Base-by-base conservation (phyloP, 2,888 invertebrate species). In the Ophonus ardosiacus region DNA sequence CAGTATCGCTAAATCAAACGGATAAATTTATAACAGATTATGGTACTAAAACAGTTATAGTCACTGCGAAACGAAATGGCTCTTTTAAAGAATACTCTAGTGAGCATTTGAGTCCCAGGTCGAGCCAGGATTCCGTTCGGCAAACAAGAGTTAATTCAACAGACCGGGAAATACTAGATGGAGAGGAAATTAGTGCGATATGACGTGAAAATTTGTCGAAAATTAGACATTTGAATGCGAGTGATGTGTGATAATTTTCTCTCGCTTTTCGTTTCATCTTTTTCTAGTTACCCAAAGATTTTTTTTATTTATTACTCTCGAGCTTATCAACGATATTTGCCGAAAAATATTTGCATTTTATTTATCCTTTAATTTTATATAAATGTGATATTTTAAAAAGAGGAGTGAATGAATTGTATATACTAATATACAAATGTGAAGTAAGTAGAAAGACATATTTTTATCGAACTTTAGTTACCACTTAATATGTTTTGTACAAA, bases 1-100 rank as follows among this genome's bases (percentile, higher is more conserved):
- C 94, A 86, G 93, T 95, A 86, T 89, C 90, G 10, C 86, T 91
- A 65, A 92, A 93, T 86, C 93, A 94, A 85, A 95, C 95, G 88
- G 96, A 96, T 88, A 95, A 96, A 87, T 95, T 95, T 89, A 94
- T 95, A 86, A 95, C 95, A 2, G 95, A 95, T 88, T 95, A 95
- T 88, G 95, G 95, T 63, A 94, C 95, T 51, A 95, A 95, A 89
- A 95, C 96, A 84, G 93, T 96, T 86, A 95, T 96, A 31, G 95
- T 94, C 0, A 91, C 91, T 86, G 91, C 93, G 84, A 92, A 94
- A 86, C 92, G 94, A 85, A 95, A 95, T 88, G 95, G 95, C n/a
- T 95, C 95, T 0, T 92, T 95, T 81, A 91, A 93, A 80, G 95
- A 95, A 86, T 92, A 94, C 86, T 95, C 95, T 24, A 94, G 93